These are phyloP conservation scores for Sebastes elongatus DNA, from an alignment of 2,797 vertebrate genomes.

Conservation along the genomic window DNA sequence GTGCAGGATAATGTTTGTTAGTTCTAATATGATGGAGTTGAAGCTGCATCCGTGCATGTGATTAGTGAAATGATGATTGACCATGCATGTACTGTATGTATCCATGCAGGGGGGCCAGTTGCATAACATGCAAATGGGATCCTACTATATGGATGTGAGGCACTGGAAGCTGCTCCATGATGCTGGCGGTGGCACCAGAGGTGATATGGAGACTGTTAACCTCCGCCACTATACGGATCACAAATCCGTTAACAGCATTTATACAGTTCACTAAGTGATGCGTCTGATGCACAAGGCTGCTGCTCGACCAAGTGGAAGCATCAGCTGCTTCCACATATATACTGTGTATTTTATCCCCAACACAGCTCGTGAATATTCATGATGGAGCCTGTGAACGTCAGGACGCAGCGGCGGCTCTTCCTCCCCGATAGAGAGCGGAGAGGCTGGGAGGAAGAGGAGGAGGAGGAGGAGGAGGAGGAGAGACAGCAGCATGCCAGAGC, in stretches of 20 bases:
- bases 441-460: constrained; percentile 28
- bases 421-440: constrained; percentile 55
- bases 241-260: constrained; percentile 14
- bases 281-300: background rate
- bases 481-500: constrained; percentile 74
- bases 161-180: background rate
- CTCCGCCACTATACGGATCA: constrained; percentile 23
- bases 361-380: constrained; percentile 81
- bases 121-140: constrained; percentile 36
- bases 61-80: constrained; percentile 37
- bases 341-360: constrained; percentile 51
- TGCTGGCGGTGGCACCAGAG: constrained; percentile 7
- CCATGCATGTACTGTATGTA: constrained; percentile 7
- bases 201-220: constrained; percentile 31
- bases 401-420: constrained; percentile 69
- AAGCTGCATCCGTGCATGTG: constrained; percentile 28
- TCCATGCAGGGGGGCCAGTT: constrained; percentile 7
- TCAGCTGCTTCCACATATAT: constrained; percentile 9
- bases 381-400: constrained; percentile 73
- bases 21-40: constrained; percentile 5
- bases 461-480: constrained; percentile 45
- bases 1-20: background rate
- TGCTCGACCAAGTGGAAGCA: constrained; percentile 31
- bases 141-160: background rate
- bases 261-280: constrained; percentile 28